These are phyloP conservation scores for Otis tarda DNA, from an alignment of 2,113 vertebrate genomes.

Conservation along the genomic window DNA sequence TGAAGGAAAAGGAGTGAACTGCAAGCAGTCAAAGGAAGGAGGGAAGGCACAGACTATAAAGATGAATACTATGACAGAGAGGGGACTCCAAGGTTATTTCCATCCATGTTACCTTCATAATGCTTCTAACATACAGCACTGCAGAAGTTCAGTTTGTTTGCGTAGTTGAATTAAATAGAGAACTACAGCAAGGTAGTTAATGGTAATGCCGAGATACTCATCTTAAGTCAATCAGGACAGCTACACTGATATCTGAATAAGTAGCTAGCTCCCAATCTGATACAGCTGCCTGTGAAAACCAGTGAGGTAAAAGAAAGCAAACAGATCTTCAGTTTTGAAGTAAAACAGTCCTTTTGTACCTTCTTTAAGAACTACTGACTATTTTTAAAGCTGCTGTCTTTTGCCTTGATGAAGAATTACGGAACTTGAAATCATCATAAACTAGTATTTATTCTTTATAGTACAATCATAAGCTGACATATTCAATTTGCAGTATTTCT, in stretches of 20 bases:
- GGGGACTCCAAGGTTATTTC: neutral
- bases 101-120: neutral
- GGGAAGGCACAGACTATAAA: rapidly evolving
- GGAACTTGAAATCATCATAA: neutral
- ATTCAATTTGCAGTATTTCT: neutral
- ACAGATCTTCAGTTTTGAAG: neutral
- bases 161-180: neutral
- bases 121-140: neutral
- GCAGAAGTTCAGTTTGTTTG: neutral
- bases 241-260: neutral
- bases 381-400: neutral
- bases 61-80: neutral
- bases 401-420: neutral
- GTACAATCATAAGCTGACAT: neutral
- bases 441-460: neutral
- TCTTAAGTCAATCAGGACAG: neutral
- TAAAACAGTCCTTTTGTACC: neutral
- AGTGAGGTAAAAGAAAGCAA: neutral
- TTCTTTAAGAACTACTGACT: neutral
- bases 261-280: neutral
- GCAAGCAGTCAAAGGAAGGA: neutral
- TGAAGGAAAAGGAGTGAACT: neutral
- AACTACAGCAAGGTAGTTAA: neutral
- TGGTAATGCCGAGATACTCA: neutral
- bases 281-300: neutral